These are phyloP conservation scores for Centropristis striata DNA, from an alignment of 2,113 vertebrate genomes.

Conservation along the genomic window DNA sequence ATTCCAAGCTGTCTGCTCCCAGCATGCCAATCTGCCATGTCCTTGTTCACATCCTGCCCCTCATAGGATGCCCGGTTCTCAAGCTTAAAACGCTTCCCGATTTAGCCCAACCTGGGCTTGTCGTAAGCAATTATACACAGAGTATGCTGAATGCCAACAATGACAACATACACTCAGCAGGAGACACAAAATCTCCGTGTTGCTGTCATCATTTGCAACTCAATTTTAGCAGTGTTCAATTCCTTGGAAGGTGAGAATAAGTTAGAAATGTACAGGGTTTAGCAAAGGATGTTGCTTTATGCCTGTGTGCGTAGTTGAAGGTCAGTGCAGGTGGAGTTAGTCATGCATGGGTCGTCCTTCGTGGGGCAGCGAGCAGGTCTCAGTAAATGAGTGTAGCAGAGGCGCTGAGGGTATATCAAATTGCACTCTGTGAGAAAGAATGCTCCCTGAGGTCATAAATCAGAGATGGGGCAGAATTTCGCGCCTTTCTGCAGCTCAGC, in stretches of 20 bases:
- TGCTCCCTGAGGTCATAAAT: conserved; percentile 85
- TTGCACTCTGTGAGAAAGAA: conserved; percentile 76
- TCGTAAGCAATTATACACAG: conserved; percentile 57
- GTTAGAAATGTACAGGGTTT: not conserved
- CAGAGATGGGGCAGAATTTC: conserved; percentile 83
- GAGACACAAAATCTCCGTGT: conserved; percentile 26
- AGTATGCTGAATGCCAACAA: conserved; percentile 48
- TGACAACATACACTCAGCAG: conserved; percentile 51
- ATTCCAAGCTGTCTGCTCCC: conserved; percentile 74
- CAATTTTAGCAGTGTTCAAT: conserved; percentile 8
- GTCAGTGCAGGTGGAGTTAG: conserved; percentile 81
- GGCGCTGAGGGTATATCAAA: conserved; percentile 71
- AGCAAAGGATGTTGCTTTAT: conserved; percentile 5
- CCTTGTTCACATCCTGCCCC: conserved; percentile 79
- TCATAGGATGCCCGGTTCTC: conserved; percentile 74
- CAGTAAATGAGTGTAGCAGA: conserved; percentile 85
- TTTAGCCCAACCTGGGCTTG: conserved; percentile 63
- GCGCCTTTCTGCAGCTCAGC: conserved; percentile 83
- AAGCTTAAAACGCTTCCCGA: conserved; percentile 60
- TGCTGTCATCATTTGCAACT: conserved; percentile 19
- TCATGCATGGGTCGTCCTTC: conserved; percentile 77
- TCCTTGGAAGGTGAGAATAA: not conserved
- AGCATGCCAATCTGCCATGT: conserved; percentile 84
- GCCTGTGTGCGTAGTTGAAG: conserved; percentile 69
- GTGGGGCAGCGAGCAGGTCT: conserved; percentile 75